phyloP scores from a whole-genome alignment of 1,140 invertebrate species.

The Myzus persicae region DNA sequence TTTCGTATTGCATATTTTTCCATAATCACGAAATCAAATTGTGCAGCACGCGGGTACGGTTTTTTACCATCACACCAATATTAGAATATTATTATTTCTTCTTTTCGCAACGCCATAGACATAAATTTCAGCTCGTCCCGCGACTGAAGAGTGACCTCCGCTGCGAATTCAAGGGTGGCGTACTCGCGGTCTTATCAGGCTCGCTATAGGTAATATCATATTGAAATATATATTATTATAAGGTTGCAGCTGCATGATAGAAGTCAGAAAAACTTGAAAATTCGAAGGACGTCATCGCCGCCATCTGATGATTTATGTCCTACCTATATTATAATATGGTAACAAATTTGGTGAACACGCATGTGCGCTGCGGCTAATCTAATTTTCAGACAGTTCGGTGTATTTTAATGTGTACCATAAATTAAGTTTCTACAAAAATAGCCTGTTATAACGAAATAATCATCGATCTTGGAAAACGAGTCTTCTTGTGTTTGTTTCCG shows the following conservation, averaged over 20 bases:
- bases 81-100: background rate
- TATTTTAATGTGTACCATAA: background rate
- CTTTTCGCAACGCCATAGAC: background rate
- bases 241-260: background rate
- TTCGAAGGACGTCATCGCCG: background rate
- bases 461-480: background rate
- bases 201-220: background rate
- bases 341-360: background rate
- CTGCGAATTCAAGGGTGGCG: background rate
- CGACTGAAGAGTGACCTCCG: background rate
- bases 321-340: background rate
- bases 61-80: background rate
- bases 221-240: background rate
- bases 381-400: background rate
- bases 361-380: background rate
- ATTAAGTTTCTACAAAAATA: background rate
- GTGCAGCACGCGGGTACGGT: background rate
- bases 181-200: background rate
- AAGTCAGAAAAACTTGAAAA: background rate
- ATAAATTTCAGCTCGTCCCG: background rate
- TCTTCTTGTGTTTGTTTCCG: background rate
- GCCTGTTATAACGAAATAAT: background rate
- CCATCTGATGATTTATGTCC: background rate
- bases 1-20: slow-evolving; percentile 28
- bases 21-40: slow-evolving; percentile 11